Evolutionary conservation across 53 echinoderm and acorn worm genomes (phyloP).

Genomic region (Henricia sp.): DNA sequence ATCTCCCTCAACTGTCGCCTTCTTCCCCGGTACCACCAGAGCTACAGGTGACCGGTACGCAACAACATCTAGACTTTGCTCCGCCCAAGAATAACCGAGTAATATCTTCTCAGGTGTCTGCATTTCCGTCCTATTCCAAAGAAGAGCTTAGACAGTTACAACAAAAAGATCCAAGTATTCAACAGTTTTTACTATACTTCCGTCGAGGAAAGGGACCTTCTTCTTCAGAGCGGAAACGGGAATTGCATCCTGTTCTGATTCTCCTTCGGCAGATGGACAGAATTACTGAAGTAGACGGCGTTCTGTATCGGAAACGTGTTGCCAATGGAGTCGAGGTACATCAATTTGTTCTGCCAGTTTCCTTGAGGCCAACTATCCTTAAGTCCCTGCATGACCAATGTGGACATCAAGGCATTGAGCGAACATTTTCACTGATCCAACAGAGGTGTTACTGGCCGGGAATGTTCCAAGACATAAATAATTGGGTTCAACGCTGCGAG

Average conservation of each 20-base stretch:
- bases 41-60: neutral
- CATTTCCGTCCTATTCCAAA: constrained; percentile 12
- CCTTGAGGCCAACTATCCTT: neutral
- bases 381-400: constrained; percentile 1
- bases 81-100: neutral
- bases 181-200: neutral
- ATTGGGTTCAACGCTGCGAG: constrained; percentile 1
- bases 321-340: neutral
- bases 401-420: constrained; percentile 28
- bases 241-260: neutral
- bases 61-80: neutral
- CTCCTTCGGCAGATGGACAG: neutral
- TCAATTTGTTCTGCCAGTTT: constrained; percentile 9
- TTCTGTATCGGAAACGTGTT: neutral
- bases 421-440: constrained; percentile 11
- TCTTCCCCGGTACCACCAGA: neutral
- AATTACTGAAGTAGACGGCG: neutral
- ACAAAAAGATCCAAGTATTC: neutral
- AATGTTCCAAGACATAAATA: neutral
- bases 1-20: neutral
- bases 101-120: constrained; percentile 2
- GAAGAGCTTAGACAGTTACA: neutral
- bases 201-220: neutral
- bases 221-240: neutral
- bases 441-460: constrained; percentile 23